These are phyloP conservation scores for Gobius niger DNA, from an alignment of 2,113 vertebrate genomes.

Conservation along the genomic window DNA sequence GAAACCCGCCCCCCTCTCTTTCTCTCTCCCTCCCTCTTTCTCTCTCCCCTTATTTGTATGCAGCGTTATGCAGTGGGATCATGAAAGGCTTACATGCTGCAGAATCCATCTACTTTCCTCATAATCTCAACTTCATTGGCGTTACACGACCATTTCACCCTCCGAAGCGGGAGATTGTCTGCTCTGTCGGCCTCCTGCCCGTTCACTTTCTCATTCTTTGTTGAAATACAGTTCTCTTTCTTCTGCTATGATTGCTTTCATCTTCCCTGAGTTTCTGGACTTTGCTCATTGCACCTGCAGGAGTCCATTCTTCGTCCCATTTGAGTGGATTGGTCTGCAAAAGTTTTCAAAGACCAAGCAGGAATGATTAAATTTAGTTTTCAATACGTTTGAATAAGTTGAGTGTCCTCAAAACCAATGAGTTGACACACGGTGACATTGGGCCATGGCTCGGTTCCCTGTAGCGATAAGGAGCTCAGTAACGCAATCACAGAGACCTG, in stretches of 20 bases:
- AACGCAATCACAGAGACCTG: too few species aligned
- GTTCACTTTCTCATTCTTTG: constrained; percentile 3
- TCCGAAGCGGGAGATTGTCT: constrained; percentile 4
- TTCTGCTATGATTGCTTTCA: background rate
- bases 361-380: background rate
- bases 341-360: constrained; percentile 10
- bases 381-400: background rate
- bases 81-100: constrained; percentile 10
- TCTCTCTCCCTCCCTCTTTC: background rate
- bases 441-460: background rate
- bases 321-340: constrained; percentile 11
- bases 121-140: background rate
- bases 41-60: background rate
- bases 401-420: background rate
- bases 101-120: background rate
- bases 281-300: constrained; percentile 17
- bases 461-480: too few species aligned
- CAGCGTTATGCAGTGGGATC: background rate
- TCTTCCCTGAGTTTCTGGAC: constrained; percentile 17
- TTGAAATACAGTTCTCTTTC: constrained; percentile 15
- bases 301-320: constrained; percentile 17
- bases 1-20: constrained; percentile 10
- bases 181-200: background rate
- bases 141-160: constrained; percentile 8
- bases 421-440: background rate